Percentiles rank a stretch among this genome's conserved stretches.
Evolutionary conservation across 2,888 invertebrate genomes (phyloP).

Genomic region (Mythimna loreyi): DNA sequence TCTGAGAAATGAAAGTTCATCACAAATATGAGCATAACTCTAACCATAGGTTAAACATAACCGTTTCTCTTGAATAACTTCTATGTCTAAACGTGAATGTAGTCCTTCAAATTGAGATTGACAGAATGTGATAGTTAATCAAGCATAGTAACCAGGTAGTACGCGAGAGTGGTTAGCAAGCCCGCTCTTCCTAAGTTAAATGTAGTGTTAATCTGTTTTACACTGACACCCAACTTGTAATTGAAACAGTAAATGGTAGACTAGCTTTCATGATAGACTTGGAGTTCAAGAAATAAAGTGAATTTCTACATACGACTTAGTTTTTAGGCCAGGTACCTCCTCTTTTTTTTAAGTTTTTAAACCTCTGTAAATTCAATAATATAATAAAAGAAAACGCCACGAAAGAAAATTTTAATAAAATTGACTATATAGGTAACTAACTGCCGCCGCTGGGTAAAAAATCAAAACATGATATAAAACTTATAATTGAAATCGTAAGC

Average conservation of each 20-base stretch:
- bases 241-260: constrained; percentile 28
- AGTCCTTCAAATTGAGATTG: constrained; percentile 14
- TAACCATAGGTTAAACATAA: not conserved
- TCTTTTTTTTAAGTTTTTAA: too few relatives aligned
- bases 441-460: too few relatives aligned
- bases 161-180: not conserved
- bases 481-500: too few relatives aligned
- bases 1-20: not conserved
- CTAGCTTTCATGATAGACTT: constrained; percentile 19
- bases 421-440: too few relatives aligned
- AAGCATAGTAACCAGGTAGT: not conserved
- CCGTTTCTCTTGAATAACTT: not conserved
- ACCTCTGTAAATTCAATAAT: too few relatives aligned
- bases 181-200: constrained; percentile 19
- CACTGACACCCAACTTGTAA: constrained; percentile 27
- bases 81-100: not conserved
- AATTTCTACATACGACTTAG: too few relatives aligned
- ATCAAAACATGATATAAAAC: too few relatives aligned
- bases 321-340: too few relatives aligned
- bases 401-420: too few relatives aligned
- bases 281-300: too few relatives aligned
- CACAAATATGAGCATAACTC: not conserved
- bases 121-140: constrained; percentile 26
- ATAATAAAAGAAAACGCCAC: too few relatives aligned
- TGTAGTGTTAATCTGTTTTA: constrained; percentile 15